Evolutionary conservation across 2,113 vertebrate genomes (phyloP).

Genomic region (Ahaetulla prasina): DNA sequence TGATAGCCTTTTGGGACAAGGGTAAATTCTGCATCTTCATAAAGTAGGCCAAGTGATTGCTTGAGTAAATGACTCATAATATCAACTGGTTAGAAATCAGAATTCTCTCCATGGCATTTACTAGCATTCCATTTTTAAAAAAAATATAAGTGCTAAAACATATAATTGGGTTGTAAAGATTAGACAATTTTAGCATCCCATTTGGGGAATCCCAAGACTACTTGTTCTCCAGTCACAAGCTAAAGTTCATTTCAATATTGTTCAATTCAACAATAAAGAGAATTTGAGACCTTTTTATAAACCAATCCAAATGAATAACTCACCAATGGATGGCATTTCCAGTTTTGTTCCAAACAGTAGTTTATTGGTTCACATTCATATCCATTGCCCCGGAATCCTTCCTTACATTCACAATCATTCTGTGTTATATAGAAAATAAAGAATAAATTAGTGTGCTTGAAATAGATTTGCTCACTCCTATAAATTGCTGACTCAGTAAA

Average conservation of each 20-base stretch:
- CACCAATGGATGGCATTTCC: conserved; percentile 84
- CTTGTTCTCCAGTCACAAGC: background rate
- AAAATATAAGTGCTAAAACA: background rate
- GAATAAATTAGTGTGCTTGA: conserved; percentile 27
- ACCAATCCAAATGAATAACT: conserved; percentile 57
- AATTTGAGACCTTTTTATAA: conserved; percentile 51
- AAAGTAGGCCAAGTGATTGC: background rate
- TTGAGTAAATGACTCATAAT: background rate
- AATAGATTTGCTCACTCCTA: background rate
- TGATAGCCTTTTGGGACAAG: background rate
- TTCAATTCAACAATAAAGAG: background rate
- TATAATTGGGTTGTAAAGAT: background rate
- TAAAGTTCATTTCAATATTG: background rate
- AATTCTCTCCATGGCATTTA: background rate
- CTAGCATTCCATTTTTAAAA: background rate
- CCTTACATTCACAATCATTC: conserved; percentile 85
- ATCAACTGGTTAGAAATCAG: background rate
- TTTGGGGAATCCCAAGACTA: background rate
- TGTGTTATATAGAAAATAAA: conserved; percentile 50
- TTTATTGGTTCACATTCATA: conserved; percentile 78
- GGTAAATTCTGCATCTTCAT: background rate
- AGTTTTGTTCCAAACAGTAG: conserved; percentile 73
- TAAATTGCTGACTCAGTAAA: background rate
- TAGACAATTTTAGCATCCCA: background rate
- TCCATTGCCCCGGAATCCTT: conserved; percentile 82